Evolutionary conservation across 2,888 invertebrate species (phyloP).

Genomic region (Pyrrhia umbra): DNA sequence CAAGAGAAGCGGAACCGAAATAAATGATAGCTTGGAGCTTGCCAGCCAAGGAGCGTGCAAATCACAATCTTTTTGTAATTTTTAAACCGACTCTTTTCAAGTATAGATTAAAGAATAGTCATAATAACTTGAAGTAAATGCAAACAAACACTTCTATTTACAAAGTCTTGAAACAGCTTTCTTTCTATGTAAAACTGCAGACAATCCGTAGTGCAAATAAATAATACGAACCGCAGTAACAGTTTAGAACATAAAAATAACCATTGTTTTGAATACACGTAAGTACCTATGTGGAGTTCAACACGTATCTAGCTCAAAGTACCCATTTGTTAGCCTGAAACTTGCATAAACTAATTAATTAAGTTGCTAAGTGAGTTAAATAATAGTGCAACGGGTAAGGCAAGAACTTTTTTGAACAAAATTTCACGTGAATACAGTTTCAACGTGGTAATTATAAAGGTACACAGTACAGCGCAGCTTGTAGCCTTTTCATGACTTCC

Average conservation of each 20-base stretch:
- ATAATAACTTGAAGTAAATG: not conserved
- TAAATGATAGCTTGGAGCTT: slow-evolving; percentile 28
- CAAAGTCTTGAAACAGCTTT: slow-evolving; percentile 8
- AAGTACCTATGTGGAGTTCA: slow-evolving; percentile 15
- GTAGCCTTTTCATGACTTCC: slow-evolving; percentile 24
- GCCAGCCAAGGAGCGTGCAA: slow-evolving; percentile 4
- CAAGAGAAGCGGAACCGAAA: slow-evolving; percentile 27
- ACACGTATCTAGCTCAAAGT: slow-evolving; percentile 53
- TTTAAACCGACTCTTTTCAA: slow-evolving; percentile 18
- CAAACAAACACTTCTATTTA: too few relatives aligned
- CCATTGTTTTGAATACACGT: slow-evolving; percentile 39
- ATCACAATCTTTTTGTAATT: slow-evolving; percentile 19
- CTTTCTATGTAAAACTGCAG: slow-evolving; percentile 12
- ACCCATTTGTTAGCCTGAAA: slow-evolving; percentile 46
- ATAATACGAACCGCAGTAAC: slow-evolving; percentile 43
- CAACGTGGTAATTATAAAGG: slow-evolving; percentile 28
- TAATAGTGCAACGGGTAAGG: slow-evolving; percentile 49
- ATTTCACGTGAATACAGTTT: slow-evolving; percentile 43
- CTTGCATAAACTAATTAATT: slow-evolving; percentile 54
- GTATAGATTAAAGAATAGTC: slow-evolving; percentile 1
- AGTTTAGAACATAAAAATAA: slow-evolving; percentile 47
- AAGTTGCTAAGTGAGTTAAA: slow-evolving; percentile 54
- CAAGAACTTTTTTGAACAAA: slow-evolving; percentile 49
- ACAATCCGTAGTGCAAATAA: slow-evolving; percentile 31
- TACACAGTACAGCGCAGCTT: slow-evolving; percentile 2